A percentile compares a stretch with the other conserved stretches of the same genome.
phyloP scores from a whole-genome alignment of 2,888 invertebrate genomes.

The Dioctria linearis region DNA sequence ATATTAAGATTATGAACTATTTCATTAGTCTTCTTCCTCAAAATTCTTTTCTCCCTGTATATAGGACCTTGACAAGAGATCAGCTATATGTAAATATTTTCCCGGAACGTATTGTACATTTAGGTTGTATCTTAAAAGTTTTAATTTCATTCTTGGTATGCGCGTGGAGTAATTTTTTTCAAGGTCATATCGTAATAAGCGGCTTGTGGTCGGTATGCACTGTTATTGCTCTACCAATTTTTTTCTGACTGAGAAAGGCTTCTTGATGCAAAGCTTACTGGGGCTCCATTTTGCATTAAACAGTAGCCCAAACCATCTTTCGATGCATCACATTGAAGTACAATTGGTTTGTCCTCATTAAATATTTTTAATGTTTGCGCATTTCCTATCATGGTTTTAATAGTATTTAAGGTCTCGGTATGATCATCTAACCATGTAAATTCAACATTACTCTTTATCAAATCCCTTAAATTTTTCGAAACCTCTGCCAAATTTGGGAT shows the following conservation, averaged over 20 bases:
- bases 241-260: neutral
- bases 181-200: neutral
- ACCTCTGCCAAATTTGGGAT: slow-evolving; percentile 46
- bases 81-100: neutral
- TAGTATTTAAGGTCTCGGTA: neutral
- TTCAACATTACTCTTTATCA: slow-evolving; percentile 33
- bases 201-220: slow-evolving; percentile 25
- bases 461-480: slow-evolving; percentile 24
- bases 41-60: neutral
- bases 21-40: neutral
- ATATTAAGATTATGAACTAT: neutral
- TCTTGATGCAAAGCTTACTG: neutral
- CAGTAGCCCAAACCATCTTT: slow-evolving; percentile 28
- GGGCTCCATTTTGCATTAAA: slow-evolving; percentile 8
- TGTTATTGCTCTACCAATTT: neutral
- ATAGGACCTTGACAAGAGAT: slow-evolving; percentile 4
- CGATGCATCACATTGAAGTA: slow-evolving; percentile 5
- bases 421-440: slow-evolving; percentile 32
- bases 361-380: slow-evolving; percentile 2
- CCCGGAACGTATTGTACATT: neutral
- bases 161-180: slow-evolving; percentile 38
- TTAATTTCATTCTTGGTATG: slow-evolving; percentile 26
- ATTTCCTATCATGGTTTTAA: neutral
- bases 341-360: neutral
- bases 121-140: neutral